Evolutionary conservation across 2,888 invertebrate genomes (phyloP), one percentile per base, ranked within the genome.

Genomic region (Lutraria lutraria): DNA sequence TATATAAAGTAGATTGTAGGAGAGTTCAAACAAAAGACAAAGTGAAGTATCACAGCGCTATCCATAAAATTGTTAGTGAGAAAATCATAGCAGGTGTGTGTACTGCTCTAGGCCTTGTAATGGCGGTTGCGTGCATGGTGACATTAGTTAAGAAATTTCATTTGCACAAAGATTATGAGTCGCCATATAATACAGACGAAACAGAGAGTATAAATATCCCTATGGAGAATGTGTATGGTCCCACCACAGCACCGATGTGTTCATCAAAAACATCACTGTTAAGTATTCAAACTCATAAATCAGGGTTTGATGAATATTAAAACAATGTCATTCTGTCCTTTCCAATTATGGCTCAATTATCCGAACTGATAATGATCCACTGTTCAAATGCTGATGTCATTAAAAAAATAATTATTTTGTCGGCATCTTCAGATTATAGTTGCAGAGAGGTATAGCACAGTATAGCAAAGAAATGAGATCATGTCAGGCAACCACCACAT

Each of bases 141-240:
- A 95, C 94, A 43, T 93, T 95, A 13, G 93, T 96, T 4, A 94
- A 95, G 63, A 95, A 95, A 54, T 96, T 96, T 87, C 91, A 95
- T n/a, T 95, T 95, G 54, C 90, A 96, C 29, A 95, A 96, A 76
- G 94, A 95, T 31, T 97, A 97, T 91, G 95, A 96, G 76, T 96
- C 96, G 15, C 96, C 96, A 0, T 93, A 91, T 60, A 91, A 91
- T 29, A 85, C 91, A 34, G 95, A 96, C 72, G 96, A 96, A 63
- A 83, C 95, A 34, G 95, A 95, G 68, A 92, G 92, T 56, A 95
- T 96, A 93, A 95, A 96, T 83, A 97, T 97, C 76, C 97, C 97
- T 6, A 92, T 97, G 87, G 97, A 97, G 87, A 96, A 96, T 89
- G 91, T 97, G 6, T 96, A 96, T 93, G 95, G 96, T 82, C 96